Evolutionary conservation across 2,113 vertebrate genomes (phyloP).

Genomic region (Coptodon rendalli): DNA sequence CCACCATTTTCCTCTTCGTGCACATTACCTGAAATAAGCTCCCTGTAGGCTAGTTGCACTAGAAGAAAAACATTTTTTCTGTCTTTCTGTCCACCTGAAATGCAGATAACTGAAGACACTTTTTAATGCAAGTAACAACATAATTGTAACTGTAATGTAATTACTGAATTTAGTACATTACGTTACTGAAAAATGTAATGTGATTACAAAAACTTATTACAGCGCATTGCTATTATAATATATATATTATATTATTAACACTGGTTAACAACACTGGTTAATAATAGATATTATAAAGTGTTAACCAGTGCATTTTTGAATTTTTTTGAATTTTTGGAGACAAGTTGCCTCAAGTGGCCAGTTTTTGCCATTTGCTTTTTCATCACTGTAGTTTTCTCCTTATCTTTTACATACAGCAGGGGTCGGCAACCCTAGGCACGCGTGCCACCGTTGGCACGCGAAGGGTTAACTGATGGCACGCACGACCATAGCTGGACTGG

Average conservation of each 20-base stretch:
- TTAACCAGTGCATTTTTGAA: not conserved
- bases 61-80: not conserved
- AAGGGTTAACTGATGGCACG: no score
- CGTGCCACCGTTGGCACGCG: no score
- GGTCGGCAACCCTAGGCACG: no score
- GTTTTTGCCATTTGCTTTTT: no score
- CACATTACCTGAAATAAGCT: not conserved
- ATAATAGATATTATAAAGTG: not conserved
- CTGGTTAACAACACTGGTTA: not conserved
- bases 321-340: not conserved
- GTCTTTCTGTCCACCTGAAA: not conserved
- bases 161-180: not conserved
- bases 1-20: not conserved
- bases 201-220: not conserved
- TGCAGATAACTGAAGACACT: not conserved
- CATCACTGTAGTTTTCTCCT: no score
- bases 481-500: no score
- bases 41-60: not conserved
- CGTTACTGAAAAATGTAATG: not conserved
- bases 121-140: not conserved
- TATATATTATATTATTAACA: not conserved
- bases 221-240: not conserved
- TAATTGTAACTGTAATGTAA: not conserved
- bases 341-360: not conserved
- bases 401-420: no score